Conservation (phyloP, 2,888 invertebrate species). For the Steinernema scapterisci region DNA sequence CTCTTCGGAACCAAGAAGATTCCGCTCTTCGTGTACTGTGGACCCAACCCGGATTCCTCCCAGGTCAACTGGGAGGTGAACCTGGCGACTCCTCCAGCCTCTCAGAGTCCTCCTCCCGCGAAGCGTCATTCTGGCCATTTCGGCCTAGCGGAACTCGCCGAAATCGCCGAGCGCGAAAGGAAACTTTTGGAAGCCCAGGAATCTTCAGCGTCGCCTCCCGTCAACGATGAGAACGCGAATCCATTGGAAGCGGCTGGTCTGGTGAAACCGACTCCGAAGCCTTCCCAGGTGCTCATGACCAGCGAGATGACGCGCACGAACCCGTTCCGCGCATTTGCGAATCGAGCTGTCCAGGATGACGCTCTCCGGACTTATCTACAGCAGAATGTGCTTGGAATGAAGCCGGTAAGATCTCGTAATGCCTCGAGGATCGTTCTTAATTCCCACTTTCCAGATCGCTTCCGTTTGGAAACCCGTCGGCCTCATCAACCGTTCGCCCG, state of each 20-base stretch:
- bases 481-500: not conserved
- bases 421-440: not conserved
- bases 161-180: slow-evolving; percentile 25
- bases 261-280: slow-evolving; percentile 12
- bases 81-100: not conserved
- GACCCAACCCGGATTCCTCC: slow-evolving; percentile 60
- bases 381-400: not conserved
- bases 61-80: not conserved
- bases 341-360: not conserved
- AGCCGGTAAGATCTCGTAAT: not conserved
- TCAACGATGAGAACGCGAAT: slow-evolving; percentile 14
- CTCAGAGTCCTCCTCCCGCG: not conserved
- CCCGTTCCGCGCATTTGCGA: not conserved
- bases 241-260: not conserved
- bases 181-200: not conserved
- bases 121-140: not conserved
- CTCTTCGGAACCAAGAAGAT: slow-evolving; percentile 67
- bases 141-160: slow-evolving; percentile 9
- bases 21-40: slow-evolving; percentile 67
- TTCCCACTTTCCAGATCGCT: not conserved
- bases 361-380: not conserved
- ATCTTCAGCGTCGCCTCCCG: not conserved
- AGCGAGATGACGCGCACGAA: not conserved
- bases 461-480: slow-evolving; percentile 9
- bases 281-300: too few species aligned